A percentile compares a stretch with the other conserved stretches of the same genome.
Conservation (phyloP, 2,113 vertebrate species). For the Ploceus nigricollis region DNA sequence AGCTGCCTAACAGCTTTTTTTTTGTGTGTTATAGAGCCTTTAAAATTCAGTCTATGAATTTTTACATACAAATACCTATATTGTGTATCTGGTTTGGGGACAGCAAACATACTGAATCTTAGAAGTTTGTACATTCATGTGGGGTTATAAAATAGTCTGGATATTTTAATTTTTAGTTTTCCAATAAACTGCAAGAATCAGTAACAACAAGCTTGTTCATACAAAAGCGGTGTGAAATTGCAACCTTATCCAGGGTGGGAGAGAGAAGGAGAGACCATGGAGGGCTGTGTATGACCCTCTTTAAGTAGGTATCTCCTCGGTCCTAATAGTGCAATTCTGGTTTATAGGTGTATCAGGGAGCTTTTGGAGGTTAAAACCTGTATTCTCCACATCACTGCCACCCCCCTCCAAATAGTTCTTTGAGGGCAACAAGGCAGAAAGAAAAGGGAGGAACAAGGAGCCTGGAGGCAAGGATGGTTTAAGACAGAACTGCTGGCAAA, state of each 20-base stretch:
- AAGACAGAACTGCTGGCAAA: background rate
- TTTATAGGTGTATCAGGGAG: background rate
- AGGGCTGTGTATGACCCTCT: background rate
- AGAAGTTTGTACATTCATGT: background rate
- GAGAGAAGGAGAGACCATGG: background rate
- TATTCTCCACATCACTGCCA: background rate
- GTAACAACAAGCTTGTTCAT: conserved; percentile 15
- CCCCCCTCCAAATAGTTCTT: background rate
- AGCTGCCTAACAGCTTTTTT: conserved; percentile 5
- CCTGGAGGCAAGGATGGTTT: background rate
- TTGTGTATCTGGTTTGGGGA: conserved; percentile 19
- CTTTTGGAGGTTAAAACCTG: background rate
- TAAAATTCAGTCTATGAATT: conserved; percentile 21
- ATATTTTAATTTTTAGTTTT: conserved; percentile 25
- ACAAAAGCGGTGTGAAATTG: background rate
- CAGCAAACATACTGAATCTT: background rate
- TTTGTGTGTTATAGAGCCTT: background rate
- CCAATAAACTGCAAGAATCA: background rate
- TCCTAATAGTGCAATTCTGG: background rate
- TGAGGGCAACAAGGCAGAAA: background rate
- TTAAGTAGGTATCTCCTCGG: background rate
- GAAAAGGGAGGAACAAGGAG: background rate
- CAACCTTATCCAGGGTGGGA: background rate
- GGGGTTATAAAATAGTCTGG: conserved; percentile 23
- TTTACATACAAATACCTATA: background rate